These are phyloP conservation scores for Drymonia ruficornis DNA, from an alignment of 2,888 invertebrate genomes.

Conservation along the genomic window DNA sequence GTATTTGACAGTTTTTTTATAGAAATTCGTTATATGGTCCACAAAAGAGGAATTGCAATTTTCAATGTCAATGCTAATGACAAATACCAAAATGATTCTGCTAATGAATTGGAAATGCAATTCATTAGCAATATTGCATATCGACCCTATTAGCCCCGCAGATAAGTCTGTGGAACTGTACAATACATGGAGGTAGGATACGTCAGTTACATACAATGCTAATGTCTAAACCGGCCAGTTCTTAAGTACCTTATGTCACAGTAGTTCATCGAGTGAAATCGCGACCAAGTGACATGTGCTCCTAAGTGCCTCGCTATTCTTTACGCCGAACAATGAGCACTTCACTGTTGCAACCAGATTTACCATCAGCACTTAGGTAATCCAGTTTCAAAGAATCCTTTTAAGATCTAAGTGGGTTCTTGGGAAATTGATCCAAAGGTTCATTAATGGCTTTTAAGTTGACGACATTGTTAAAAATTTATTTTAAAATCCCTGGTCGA, in stretches of 20 bases:
- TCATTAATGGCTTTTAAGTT: neutral
- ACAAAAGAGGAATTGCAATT: no score
- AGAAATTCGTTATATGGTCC: no score
- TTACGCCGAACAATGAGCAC: conserved; percentile 1
- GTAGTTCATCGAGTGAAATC: neutral
- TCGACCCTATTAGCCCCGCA: no score
- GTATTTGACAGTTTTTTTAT: no score
- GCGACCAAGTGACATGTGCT: neutral
- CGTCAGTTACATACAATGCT: neutral
- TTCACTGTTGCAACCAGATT: neutral
- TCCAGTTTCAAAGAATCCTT: conserved; percentile 19
- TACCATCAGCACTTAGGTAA: conserved; percentile 15
- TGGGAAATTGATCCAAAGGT: conserved; percentile 23
- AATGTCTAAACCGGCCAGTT: neutral
- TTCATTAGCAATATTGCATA: no score
- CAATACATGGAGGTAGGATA: no score
- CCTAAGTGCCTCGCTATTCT: conserved; percentile 4
- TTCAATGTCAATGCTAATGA: no score
- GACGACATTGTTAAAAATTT: conserved; percentile 4
- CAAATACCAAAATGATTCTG: no score
- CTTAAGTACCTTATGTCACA: neutral
- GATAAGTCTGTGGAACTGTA: no score
- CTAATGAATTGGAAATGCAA: no score
- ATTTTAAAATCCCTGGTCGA: neutral
- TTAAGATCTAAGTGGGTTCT: conserved; percentile 21